Conservation (phyloP, 2,797 vertebrate genomes). For the Ctenopoma multispine region DNA sequence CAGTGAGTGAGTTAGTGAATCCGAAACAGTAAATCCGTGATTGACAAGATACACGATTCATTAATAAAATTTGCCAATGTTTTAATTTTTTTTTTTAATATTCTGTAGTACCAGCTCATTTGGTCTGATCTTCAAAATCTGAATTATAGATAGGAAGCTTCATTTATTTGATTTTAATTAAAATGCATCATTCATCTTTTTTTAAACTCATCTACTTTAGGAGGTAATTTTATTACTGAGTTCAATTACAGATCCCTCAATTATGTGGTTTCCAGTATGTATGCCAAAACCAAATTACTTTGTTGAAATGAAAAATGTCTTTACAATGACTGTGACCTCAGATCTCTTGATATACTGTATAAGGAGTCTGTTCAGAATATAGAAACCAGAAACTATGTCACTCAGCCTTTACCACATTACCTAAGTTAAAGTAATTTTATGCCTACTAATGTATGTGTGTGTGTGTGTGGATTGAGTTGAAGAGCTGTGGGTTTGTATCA, state of each 20-base stretch:
- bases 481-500: slow-evolving; percentile 30
- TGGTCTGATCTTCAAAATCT: slow-evolving; percentile 8
- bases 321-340: slow-evolving; percentile 48
- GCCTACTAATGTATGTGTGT: slow-evolving; percentile 29
- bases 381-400: slow-evolving; percentile 67
- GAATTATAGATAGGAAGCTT: background rate
- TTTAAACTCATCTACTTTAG: background rate
- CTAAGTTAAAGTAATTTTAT: slow-evolving; percentile 47
- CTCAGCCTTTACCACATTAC: slow-evolving; percentile 57
- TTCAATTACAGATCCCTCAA: slow-evolving; percentile 11
- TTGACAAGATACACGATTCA: slow-evolving; percentile 11
- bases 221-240: slow-evolving; percentile 12
- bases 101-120: slow-evolving; percentile 2
- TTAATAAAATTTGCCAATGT: background rate
- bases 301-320: slow-evolving; percentile 52
- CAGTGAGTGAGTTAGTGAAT: slow-evolving; percentile 22
- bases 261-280: slow-evolving; percentile 22
- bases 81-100: background rate
- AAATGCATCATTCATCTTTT: background rate
- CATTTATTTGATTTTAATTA: background rate
- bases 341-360: slow-evolving; percentile 46
- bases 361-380: slow-evolving; percentile 55
- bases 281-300: slow-evolving; percentile 46
- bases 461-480: slow-evolving; percentile 12
- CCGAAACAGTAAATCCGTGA: background rate